These are phyloP conservation scores for Anoplopoma fimbria DNA, from an alignment of 2,113 vertebrate species.

Conservation along the genomic window DNA sequence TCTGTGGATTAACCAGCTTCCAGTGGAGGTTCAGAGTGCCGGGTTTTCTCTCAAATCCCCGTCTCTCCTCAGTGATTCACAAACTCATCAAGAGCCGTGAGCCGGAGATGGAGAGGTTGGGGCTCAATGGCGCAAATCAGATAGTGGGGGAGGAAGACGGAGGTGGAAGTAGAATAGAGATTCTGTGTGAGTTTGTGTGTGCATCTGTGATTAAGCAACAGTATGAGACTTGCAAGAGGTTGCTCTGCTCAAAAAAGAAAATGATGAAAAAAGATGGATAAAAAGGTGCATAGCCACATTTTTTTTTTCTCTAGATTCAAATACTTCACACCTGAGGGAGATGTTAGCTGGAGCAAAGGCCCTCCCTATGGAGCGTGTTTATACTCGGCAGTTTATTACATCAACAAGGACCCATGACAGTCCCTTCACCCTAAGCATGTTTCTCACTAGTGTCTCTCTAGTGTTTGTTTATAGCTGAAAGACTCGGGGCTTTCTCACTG, in stretches of 20 bases:
- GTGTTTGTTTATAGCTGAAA: constrained; percentile 51
- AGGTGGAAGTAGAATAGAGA: constrained; percentile 24
- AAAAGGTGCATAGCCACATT: constrained; percentile 3
- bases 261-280: constrained; percentile 28
- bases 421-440: constrained; percentile 25
- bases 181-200: neutral
- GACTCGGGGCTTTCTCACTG: constrained; percentile 19
- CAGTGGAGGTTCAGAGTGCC: constrained; percentile 47
- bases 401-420: constrained; percentile 51
- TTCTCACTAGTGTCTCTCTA: neutral
- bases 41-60: constrained; percentile 60
- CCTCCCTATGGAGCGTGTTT: constrained; percentile 50
- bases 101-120: constrained; percentile 38
- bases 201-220: constrained; percentile 29
- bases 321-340: constrained; percentile 20
- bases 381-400: constrained; percentile 50
- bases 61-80: constrained; percentile 57
- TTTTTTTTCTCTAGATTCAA: constrained; percentile 31
- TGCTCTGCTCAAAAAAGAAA: constrained; percentile 20
- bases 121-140: constrained; percentile 49
- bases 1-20: constrained; percentile 68
- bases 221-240: constrained; percentile 24
- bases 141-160: constrained; percentile 13
- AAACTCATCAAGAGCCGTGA: constrained; percentile 53
- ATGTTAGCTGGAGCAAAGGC: constrained; percentile 50